Evolutionary conservation across 1,140 invertebrate genomes (phyloP), one percentile per base, ranked within the genome.

Genomic region (Cyrtorhinus lividipennis): DNA sequence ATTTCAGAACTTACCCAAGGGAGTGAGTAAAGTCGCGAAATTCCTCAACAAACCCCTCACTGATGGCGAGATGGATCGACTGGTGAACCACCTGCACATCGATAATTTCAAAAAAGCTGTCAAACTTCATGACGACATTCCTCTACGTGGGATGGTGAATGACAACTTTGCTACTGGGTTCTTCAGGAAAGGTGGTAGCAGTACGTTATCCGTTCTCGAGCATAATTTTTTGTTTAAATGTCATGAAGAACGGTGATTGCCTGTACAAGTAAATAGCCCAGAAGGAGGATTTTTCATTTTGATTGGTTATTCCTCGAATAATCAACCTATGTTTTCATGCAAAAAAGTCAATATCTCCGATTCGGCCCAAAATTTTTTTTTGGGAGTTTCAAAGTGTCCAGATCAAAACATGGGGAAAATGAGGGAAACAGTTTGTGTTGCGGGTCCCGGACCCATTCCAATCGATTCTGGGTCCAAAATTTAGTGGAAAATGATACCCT

Each of bases 21-120:
- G 79, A 0, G 79, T 91, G 2, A 73, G 76, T n/a, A 81, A 79
- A 68, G 84, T 89, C 13, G 85, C 87, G 0, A 69, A 78, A 24
- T 93, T 92, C 71, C 56, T 87, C 1, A 75, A 73, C 24, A 83
- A 82, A 68, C 65, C 70, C 0, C 77, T 81, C 13, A 76, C 71
- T 0, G 70, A 77, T 0, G 75, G 78, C 13, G 68, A 85, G 68
- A 67, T 85, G 1, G 63, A 69, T 1, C 73, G 73, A 27, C 73
- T 88, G 1, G 73, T 74, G 5, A 71, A 83, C 24, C 81, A 88
- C 68, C 76, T 88, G 66, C 62, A 73, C 56, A 78, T 80, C 27
- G 64, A 65, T 30, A 69, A 66, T 48, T 63, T 66, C 62, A 56
- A 48, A 12, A 63, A 60, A 18, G 56, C 25, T 12, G 45, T 63